These are phyloP conservation scores for Pelusios castaneus DNA, from an alignment of 2,113 vertebrate species.

Conservation along the genomic window DNA sequence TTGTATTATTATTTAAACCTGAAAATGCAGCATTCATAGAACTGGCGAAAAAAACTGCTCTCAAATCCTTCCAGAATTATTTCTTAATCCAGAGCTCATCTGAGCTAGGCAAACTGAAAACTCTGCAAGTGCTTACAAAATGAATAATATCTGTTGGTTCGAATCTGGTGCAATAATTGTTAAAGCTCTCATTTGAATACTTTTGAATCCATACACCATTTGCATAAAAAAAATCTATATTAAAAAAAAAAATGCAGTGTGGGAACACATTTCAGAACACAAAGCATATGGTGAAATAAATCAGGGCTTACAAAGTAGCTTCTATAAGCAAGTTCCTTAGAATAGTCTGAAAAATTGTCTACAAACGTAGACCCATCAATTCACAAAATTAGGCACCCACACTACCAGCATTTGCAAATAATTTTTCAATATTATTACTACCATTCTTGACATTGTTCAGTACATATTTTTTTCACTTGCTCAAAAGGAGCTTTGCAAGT, in stretches of 20 bases:
- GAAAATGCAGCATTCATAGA: not conserved
- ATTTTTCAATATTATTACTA: not conserved
- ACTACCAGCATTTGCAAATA: accelerated
- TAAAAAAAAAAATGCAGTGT: not conserved
- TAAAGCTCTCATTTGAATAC: conserved; percentile 33
- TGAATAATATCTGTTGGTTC: conserved; percentile 4
- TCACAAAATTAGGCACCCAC: not conserved
- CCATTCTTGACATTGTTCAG: not conserved
- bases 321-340: not conserved
- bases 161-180: not conserved
- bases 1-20: not conserved
- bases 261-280: not conserved
- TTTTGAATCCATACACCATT: conserved; percentile 25
- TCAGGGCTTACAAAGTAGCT: not conserved
- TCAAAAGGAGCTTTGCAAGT: not conserved
- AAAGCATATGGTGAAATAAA: not conserved
- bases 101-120: conserved; percentile 11
- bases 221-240: conserved; percentile 12
- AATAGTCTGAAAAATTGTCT: not conserved
- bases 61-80: not conserved
- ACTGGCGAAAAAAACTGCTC: not conserved
- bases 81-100: not conserved
- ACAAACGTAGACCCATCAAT: not conserved
- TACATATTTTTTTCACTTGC: not conserved
- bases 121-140: not conserved